A percentile compares a stretch with the other conserved stretches of the same genome.
Conservation (phyloP, 2,797 vertebrate genomes). For the Odontamblyopus lacepedii region DNA sequence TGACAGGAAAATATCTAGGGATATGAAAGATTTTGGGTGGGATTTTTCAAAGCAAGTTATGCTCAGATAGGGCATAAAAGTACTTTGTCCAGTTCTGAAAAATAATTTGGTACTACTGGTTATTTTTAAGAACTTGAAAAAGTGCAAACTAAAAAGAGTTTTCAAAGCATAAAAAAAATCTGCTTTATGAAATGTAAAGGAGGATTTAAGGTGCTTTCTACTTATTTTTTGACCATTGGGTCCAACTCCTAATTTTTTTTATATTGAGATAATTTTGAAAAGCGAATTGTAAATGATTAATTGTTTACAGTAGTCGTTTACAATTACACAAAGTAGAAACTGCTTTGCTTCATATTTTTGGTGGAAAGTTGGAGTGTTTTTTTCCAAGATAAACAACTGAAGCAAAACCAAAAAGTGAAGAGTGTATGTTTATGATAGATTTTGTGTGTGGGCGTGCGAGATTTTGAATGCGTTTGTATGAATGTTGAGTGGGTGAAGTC, state of each 20-base stretch:
- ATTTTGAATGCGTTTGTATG: slow-evolving; percentile 3
- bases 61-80: slow-evolving; percentile 12
- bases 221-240: not conserved
- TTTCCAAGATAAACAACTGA: slow-evolving; percentile 71
- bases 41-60: slow-evolving; percentile 46
- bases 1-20: slow-evolving; percentile 18
- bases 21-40: slow-evolving; percentile 13
- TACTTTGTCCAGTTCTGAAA: slow-evolving; percentile 52
- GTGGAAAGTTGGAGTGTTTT: slow-evolving; percentile 20
- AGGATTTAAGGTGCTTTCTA: slow-evolving; percentile 36
- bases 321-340: slow-evolving; percentile 47
- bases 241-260: slow-evolving; percentile 24
- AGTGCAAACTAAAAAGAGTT: slow-evolving; percentile 29
- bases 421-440: slow-evolving; percentile 21
- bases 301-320: slow-evolving; percentile 68
- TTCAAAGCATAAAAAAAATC: slow-evolving; percentile 37
- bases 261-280: slow-evolving; percentile 40
- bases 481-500: not conserved
- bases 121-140: slow-evolving; percentile 48
- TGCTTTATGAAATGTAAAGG: slow-evolving; percentile 18
- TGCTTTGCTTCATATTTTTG: slow-evolving; percentile 52
- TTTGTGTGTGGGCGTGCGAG: not conserved
- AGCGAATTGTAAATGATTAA: slow-evolving; percentile 56
- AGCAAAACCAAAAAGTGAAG: slow-evolving; percentile 76
- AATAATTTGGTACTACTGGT: not conserved